Evolutionary conservation across 2,797 vertebrate species (phyloP).

Genomic region (Acridotheres tristis): DNA sequence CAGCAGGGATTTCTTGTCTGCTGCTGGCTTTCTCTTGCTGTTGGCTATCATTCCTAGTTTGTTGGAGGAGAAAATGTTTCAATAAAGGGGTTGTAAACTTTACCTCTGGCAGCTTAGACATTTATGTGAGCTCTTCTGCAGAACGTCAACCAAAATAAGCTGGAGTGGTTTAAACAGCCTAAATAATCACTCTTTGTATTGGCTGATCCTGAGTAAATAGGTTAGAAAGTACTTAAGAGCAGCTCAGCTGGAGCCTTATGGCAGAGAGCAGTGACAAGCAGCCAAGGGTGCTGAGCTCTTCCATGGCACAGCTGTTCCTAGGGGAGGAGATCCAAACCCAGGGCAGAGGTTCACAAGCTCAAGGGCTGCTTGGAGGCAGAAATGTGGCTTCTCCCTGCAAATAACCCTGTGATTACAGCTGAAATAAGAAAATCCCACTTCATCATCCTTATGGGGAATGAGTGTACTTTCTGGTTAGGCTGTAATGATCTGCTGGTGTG

Average conservation of each 20-base stretch:
- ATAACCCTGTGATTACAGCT: neutral
- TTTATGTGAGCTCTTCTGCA: neutral
- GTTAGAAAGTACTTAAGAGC: constrained; percentile 32
- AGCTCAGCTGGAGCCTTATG: neutral
- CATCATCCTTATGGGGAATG: fast-evolving
- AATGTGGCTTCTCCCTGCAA: neutral
- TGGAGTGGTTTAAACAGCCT: constrained; percentile 2
- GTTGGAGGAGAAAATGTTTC: neutral
- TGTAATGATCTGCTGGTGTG: neutral
- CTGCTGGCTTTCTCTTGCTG: neutral
- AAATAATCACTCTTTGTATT: neutral
- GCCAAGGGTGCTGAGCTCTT: neutral
- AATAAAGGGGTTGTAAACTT: neutral
- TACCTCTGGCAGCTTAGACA: neutral
- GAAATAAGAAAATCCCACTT: neutral
- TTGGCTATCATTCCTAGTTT: neutral
- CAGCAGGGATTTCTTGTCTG: neutral
- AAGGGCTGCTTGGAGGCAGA: neutral
- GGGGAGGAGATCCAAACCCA: neutral
- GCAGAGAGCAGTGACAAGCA: neutral
- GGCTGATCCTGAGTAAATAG: constrained; percentile 26
- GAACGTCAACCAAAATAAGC: neutral
- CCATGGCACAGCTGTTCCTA: neutral
- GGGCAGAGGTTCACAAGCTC: neutral
- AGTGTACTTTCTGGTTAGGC: neutral